phyloP scores from a whole-genome alignment of 2,797 vertebrate species.

The Holocentrus rufus region DNA sequence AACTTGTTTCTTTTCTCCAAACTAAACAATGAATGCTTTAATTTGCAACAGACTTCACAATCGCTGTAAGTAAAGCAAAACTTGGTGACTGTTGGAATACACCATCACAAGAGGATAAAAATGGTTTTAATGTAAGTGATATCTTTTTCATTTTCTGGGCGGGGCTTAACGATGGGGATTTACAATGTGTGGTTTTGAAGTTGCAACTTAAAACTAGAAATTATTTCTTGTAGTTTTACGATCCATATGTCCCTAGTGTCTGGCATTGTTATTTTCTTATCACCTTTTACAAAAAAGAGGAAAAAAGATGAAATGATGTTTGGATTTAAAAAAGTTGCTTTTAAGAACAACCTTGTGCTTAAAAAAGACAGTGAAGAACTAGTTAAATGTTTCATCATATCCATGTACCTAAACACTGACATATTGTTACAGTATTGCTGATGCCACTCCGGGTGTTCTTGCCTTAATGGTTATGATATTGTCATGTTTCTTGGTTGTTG shows the following conservation, averaged over 20 bases:
- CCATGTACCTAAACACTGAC: constrained; percentile 82
- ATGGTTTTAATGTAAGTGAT: constrained; percentile 89
- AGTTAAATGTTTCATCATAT: constrained; percentile 84
- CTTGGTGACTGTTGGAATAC: constrained; percentile 84
- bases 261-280: constrained; percentile 84
- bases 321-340: constrained; percentile 76
- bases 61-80: constrained; percentile 86
- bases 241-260: constrained; percentile 84
- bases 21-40: constrained; percentile 85
- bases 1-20: constrained; percentile 63
- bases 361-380: constrained; percentile 81
- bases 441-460: constrained; percentile 97
- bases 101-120: constrained; percentile 84
- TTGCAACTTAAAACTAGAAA: constrained; percentile 83
- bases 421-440: constrained; percentile 86
- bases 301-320: constrained; percentile 76
- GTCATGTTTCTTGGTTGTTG: constrained; percentile 78
- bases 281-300: constrained; percentile 74
- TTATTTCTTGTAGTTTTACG: constrained; percentile 85
- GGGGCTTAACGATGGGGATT: constrained; percentile 66
- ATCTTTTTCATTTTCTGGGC: constrained; percentile 79
- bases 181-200: constrained; percentile 80
- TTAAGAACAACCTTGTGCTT: constrained; percentile 81
- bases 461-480: constrained; percentile 98
- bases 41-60: constrained; percentile 86